A percentile compares a stretch with the other conserved stretches of the same genome.
phyloP scores from a whole-genome alignment of 2,888 invertebrate genomes.

The Amiota minor region DNA sequence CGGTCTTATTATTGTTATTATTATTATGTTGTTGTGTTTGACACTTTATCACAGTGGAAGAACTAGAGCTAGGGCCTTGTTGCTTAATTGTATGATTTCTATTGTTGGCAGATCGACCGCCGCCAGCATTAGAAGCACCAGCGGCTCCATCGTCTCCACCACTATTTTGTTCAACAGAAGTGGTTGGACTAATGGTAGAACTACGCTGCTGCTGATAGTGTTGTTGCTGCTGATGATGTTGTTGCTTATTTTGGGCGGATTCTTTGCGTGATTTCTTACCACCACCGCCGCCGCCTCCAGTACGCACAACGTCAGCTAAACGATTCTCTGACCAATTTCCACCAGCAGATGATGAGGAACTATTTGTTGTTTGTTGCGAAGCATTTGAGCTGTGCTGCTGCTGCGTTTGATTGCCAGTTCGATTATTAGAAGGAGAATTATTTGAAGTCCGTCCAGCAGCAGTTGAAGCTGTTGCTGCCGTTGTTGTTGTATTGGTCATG shows the following conservation, averaged over 20 bases:
- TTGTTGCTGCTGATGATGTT: constrained; percentile 53
- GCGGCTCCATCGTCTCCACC: constrained; percentile 50
- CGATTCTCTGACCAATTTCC: constrained; percentile 77
- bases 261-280: constrained; percentile 68
- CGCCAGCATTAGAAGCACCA: constrained; percentile 73
- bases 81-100: constrained; percentile 61
- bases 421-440: constrained; percentile 47
- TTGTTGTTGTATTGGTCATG: constrained; percentile 36
- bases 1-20: constrained; percentile 56
- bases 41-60: constrained; percentile 74
- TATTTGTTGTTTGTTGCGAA: constrained; percentile 55
- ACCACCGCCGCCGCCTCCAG: constrained; percentile 41
- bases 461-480: constrained; percentile 41
- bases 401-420: constrained; percentile 47
- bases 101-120: constrained; percentile 70
- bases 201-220: constrained; percentile 49
- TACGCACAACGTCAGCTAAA: constrained; percentile 85
- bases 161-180: constrained; percentile 57
- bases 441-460: constrained; percentile 36
- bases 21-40: constrained; percentile 71
- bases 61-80: constrained; percentile 68
- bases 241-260: constrained; percentile 58
- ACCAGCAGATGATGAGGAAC: constrained; percentile 68
- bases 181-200: constrained; percentile 56
- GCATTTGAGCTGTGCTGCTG: constrained; percentile 47